Conservation (phyloP, 2,888 invertebrate genomes). For the Sphecodes monilicornis region DNA sequence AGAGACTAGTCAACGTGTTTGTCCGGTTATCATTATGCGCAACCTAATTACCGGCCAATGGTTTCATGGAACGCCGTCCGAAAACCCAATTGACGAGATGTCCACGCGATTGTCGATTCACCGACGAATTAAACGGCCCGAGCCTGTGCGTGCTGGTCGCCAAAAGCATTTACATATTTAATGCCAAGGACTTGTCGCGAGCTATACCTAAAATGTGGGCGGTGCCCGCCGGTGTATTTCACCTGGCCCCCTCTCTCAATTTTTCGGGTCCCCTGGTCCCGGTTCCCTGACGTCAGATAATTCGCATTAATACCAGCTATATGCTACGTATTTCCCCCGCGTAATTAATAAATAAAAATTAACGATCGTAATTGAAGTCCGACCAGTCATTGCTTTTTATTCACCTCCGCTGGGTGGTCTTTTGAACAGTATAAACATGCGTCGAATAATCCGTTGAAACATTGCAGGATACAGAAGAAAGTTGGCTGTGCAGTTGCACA, state of each 20-base stretch:
- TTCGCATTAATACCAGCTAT: not conserved
- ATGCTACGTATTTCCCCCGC: not conserved
- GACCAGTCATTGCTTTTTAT: not conserved
- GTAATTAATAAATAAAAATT: conserved; percentile 7
- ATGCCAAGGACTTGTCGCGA: conserved; percentile 78
- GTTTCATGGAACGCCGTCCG: conserved; percentile 70
- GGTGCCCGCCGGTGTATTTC: conserved; percentile 63
- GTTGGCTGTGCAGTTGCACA: too few species aligned
- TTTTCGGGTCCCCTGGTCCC: not conserved
- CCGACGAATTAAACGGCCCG: conserved; percentile 73
- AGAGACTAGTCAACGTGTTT: conserved; percentile 56
- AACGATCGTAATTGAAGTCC: not conserved
- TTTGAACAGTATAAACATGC: not conserved
- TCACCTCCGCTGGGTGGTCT: not conserved
- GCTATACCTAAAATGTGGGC: conserved; percentile 71
- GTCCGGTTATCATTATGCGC: conserved; percentile 71
- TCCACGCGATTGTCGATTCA: conserved; percentile 66
- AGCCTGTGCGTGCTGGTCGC: conserved; percentile 67
- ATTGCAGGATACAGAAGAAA: not conserved
- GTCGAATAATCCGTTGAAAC: not conserved
- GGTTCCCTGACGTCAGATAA: conserved; percentile 15
- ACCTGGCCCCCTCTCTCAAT: conserved; percentile 45
- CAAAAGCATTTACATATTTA: conserved; percentile 78
- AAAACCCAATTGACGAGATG: conserved; percentile 69
- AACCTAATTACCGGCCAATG: conserved; percentile 72